phyloP scores from a whole-genome alignment of 1,140 invertebrate genomes.

The Saccostrea glomerata region DNA sequence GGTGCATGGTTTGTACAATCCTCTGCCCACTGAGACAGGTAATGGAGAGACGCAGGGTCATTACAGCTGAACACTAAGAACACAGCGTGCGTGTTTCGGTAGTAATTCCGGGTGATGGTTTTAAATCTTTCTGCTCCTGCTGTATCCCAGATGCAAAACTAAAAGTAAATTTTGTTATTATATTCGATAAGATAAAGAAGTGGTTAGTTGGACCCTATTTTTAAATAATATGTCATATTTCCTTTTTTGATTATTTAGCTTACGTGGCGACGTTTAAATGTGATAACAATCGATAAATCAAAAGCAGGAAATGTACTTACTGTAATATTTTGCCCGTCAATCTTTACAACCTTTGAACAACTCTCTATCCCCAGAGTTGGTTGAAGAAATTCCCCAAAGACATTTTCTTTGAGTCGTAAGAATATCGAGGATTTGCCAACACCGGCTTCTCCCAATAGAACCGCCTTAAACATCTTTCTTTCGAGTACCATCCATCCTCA shows the following conservation, averaged over 20 bases:
- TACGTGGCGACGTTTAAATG: neutral
- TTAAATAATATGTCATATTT: neutral
- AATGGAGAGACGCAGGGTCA: constrained; percentile 93
- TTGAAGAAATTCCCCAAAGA: constrained; percentile 32
- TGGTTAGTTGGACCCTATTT: neutral
- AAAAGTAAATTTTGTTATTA: neutral
- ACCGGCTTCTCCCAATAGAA: constrained; percentile 64
- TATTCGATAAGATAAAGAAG: neutral
- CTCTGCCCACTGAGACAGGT: constrained; percentile 83
- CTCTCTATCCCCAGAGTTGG: constrained; percentile 60
- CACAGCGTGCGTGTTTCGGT: constrained; percentile 63
- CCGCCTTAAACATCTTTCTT: constrained; percentile 56
- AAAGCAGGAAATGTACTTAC: constrained; percentile 22
- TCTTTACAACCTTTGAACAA: constrained; percentile 45
- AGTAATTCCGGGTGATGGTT: constrained; percentile 67
- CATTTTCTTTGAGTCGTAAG: constrained; percentile 57
- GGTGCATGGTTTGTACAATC: constrained; percentile 59
- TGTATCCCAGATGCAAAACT: constrained; percentile 15
- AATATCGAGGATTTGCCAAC: constrained; percentile 67
- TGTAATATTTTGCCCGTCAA: constrained; percentile 23
- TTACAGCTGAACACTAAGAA: constrained; percentile 84
- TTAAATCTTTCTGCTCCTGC: constrained; percentile 64
- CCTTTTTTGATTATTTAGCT: neutral
- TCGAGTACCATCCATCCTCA: neutral
- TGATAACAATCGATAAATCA: neutral